These are phyloP conservation scores for Clunio marinus DNA, from an alignment of 2,888 invertebrate genomes.

Conservation along the genomic window DNA sequence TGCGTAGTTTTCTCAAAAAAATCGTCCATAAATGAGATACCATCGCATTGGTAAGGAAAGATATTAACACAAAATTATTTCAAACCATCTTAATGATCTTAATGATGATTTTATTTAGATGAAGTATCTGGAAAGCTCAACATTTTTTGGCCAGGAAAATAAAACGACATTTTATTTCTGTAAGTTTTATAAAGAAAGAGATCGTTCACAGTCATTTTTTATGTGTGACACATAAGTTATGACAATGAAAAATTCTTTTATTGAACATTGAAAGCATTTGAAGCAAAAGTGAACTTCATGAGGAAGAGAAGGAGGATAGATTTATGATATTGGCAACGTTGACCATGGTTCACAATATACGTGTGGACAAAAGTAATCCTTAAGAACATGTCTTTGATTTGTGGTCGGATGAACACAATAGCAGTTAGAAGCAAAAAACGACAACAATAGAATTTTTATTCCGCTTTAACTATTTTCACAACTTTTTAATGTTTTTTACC, in stretches of 20 bases:
- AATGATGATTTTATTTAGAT: no score
- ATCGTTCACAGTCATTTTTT: no score
- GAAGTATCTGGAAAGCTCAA: no score
- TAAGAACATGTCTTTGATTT: constrained; percentile 9
- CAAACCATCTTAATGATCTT: no score
- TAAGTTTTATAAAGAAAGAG: not conserved
- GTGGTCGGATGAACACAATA: constrained; percentile 33
- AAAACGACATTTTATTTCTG: not conserved
- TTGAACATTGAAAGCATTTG: no score
- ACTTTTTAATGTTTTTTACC: constrained; percentile 14
- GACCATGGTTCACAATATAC: constrained; percentile 4
- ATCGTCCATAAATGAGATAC: no score
- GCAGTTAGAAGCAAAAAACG: not conserved
- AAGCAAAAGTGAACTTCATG: not conserved
- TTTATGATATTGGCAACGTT: constrained; percentile 14
- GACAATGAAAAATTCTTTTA: no score
- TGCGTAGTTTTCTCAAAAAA: not conserved
- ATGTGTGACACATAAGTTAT: no score
- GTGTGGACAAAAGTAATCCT: constrained; percentile 27
- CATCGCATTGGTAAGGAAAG: no score
- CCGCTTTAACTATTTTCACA: constrained; percentile 6
- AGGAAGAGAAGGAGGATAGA: constrained; percentile 16
- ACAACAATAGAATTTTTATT: constrained; percentile 9
- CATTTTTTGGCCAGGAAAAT: no score
- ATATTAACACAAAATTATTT: no score